Percentiles rank a stretch among this genome's conserved stretches.
Evolutionary conservation across 2,113 vertebrate species (phyloP).

Genomic region (Bambusicola thoracicus): DNA sequence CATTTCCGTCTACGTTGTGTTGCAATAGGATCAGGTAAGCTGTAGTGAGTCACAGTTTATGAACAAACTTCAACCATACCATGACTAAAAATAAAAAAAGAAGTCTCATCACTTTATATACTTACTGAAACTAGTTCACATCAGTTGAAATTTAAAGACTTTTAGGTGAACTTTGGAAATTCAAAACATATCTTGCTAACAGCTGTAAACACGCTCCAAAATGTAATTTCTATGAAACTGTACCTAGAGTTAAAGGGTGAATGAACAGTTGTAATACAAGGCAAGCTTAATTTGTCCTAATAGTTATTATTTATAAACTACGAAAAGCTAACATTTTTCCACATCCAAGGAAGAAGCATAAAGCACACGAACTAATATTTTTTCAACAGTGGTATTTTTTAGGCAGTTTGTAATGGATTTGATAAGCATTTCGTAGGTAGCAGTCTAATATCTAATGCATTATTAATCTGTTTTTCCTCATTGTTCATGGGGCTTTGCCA

Average conservation of each 20-base stretch:
- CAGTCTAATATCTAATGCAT: background rate
- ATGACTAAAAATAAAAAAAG: background rate
- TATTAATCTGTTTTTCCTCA: background rate
- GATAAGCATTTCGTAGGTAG: background rate
- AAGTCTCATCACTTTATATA: background rate
- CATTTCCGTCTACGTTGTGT: background rate
- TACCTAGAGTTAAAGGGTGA: background rate
- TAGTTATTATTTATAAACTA: conserved; percentile 5
- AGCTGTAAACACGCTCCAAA: conserved; percentile 16
- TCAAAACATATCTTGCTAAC: background rate
- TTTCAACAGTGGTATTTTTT: conserved; percentile 9
- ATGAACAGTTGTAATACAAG: conserved; percentile 15
- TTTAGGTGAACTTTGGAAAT: background rate
- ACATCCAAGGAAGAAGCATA: background rate
- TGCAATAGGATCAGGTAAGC: background rate
- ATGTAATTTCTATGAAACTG: background rate
- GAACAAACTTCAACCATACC: background rate
- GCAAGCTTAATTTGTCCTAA: conserved; percentile 7
- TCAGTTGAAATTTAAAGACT: background rate
- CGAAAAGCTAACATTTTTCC: background rate
- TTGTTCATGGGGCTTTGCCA: background rate
- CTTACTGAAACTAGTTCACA: background rate
- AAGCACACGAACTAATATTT: background rate
- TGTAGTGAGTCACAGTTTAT: background rate
- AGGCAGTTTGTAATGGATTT: background rate